Base-by-base conservation (phyloP, 2,113 vertebrate species). In the Oryzias curvinotus region DNA sequence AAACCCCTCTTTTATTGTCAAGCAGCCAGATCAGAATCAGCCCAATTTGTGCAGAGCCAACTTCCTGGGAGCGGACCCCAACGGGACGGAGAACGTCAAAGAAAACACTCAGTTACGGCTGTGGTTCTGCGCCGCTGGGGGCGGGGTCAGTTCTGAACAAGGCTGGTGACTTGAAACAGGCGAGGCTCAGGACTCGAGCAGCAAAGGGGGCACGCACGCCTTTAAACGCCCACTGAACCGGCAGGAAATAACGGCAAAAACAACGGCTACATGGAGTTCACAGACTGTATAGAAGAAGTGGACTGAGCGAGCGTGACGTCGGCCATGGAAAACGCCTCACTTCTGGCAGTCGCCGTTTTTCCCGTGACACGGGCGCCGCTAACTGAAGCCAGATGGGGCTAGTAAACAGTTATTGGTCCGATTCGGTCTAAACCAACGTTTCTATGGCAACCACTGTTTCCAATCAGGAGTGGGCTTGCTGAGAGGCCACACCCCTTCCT, bases 111-210 rank as follows among this genome's bases (percentile, higher is more conserved):
- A n/a, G 5, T 16, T 1, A 46, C 45, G 45, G 49, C 60, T 69
- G 57, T 1, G 44, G 47, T 43, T 63, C 16, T 30, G 61, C 4
- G 19, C 19, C 18, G 68, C 14, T 50, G 59, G 47, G 23, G 50
- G 61, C 8, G 64, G 68, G 30, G 71, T 61, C 45, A 18, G 53
- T 64, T 74, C 73, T 7, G 55, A 50, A 80, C 76, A 73, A 72
- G 81, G 65, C 75, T 51, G 54, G 64, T 36, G 80, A 81, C 74
- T 82, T 67, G 57, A 58, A 68, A 80, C 65, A 81, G 84, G 73
- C 70, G 28, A 84, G 80, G 80, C 85, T 83, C 82, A 87, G 86
- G 88, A 88, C 75, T 80, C 78, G 82, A 90, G 85, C 82, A 88
- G 83, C 83, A 73, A 73, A 83, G 78, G 74, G 82, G 82, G 68